These are phyloP conservation scores for Meles meles DNA, from an alignment of 2,113 vertebrate species.

Conservation along the genomic window DNA sequence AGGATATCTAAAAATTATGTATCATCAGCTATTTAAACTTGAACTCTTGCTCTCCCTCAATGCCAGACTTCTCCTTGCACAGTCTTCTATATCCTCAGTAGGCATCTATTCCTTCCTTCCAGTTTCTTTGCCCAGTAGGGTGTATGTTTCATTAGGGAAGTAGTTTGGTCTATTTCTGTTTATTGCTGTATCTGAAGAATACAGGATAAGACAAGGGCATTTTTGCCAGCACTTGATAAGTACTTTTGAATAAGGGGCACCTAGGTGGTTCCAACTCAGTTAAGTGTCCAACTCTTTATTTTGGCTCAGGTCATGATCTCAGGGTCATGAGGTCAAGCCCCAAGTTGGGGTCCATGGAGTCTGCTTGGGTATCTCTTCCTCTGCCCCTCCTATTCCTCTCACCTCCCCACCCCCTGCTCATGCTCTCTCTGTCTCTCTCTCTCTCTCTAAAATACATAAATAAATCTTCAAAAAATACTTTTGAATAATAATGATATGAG, in stretches of 20 bases:
- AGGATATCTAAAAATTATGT: not conserved
- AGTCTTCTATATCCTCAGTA: not conserved
- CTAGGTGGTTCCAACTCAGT: not conserved
- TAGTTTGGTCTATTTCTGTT: not conserved
- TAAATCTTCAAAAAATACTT: not conserved
- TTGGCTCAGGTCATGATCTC: not conserved
- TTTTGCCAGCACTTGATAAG: not conserved
- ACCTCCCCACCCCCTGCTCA: not conserved
- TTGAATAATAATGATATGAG: not conserved
- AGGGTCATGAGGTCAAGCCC: not conserved
- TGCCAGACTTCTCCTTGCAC: not conserved
- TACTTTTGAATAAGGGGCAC: not conserved
- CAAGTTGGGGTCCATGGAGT: not conserved
- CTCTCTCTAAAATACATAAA: not conserved
- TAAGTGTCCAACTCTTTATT: not conserved
- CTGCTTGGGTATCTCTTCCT: not conserved
- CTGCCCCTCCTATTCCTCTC: not conserved
- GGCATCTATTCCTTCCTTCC: not conserved
- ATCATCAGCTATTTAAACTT: not conserved
- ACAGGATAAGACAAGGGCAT: not conserved
- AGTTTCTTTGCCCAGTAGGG: not conserved
- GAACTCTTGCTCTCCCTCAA: not conserved
- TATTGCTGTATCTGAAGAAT: not conserved
- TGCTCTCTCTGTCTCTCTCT: not conserved
- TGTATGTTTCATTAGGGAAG: not conserved